Evolutionary conservation across 2,797 vertebrate species (phyloP).

Genomic region (Acrossocheilus fasciatus): DNA sequence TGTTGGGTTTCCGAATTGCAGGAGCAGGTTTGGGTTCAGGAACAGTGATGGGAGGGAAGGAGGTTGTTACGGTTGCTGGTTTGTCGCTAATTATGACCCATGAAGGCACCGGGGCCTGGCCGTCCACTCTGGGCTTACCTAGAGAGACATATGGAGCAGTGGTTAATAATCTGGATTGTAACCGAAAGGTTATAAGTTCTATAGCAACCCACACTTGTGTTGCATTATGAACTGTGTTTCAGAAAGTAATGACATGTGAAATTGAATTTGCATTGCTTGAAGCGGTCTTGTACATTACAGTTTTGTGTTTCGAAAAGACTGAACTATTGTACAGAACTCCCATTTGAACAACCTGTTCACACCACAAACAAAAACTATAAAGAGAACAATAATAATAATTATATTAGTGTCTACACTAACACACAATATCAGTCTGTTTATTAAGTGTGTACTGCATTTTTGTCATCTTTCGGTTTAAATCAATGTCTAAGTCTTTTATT

Average conservation of each 20-base stretch:
- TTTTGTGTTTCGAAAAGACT: neutral
- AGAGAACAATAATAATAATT: neutral
- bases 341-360: neutral
- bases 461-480: no score
- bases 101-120: constrained; percentile 68
- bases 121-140: constrained; percentile 84
- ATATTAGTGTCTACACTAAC: neutral
- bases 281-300: neutral
- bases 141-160: constrained; percentile 45
- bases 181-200: neutral
- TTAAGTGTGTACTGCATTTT: no score
- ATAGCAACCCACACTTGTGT: neutral
- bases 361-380: neutral
- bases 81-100: constrained; percentile 63
- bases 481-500: neutral
- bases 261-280: neutral
- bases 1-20: constrained; percentile 70
- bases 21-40: constrained; percentile 61
- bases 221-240: neutral
- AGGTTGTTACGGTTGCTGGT: constrained; percentile 76
- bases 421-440: neutral
- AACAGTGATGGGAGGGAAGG: constrained; percentile 70
- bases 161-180: neutral
- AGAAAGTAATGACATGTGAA: constrained; percentile 22
- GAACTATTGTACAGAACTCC: neutral